Percentiles rank a stretch among this genome's conserved stretches.
These are phyloP conservation scores for Phenganax stokvisi DNA, from an alignment of 92 coral and sea anemone species.

Conservation along the genomic window DNA sequence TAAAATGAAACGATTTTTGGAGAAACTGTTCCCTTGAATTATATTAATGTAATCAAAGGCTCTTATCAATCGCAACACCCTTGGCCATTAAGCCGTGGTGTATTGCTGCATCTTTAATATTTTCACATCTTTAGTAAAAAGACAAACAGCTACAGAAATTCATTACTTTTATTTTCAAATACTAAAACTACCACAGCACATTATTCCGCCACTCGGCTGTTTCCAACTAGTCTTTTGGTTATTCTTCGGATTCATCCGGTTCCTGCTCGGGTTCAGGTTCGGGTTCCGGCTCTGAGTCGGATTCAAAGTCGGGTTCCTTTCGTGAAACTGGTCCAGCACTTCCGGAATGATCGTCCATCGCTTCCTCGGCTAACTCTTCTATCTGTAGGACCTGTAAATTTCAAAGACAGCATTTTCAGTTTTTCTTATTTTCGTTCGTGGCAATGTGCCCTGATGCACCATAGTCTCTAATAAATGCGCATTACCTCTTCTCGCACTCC, in stretches of 20 bases:
- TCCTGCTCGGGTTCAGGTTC: conserved; percentile 35
- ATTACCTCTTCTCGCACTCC: not conserved
- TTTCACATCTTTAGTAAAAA: no score
- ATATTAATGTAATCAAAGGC: no score
- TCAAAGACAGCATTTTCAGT: no score
- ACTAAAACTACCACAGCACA: not conserved
- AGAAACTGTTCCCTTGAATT: no score
- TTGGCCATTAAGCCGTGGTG: no score
- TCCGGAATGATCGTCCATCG: conserved; percentile 12
- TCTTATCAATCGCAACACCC: no score
- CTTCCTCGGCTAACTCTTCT: conserved; percentile 30
- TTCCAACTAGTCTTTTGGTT: conserved; percentile 2
- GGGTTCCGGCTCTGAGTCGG: conserved; percentile 21
- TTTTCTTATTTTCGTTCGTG: no score
- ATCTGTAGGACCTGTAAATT: not conserved
- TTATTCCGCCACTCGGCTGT: not conserved
- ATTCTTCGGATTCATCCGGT: conserved; percentile 8
- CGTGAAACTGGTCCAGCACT: not conserved
- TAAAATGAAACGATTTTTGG: no score
- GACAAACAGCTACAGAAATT: not conserved
- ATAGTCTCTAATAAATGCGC: no score
- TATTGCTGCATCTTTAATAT: no score
- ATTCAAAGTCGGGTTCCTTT: conserved; percentile 18
- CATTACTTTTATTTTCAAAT: not conserved
- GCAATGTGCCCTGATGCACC: no score